Evolutionary conservation across 2,113 vertebrate genomes (phyloP).

Genomic region (Podarcis raffonei): DNA sequence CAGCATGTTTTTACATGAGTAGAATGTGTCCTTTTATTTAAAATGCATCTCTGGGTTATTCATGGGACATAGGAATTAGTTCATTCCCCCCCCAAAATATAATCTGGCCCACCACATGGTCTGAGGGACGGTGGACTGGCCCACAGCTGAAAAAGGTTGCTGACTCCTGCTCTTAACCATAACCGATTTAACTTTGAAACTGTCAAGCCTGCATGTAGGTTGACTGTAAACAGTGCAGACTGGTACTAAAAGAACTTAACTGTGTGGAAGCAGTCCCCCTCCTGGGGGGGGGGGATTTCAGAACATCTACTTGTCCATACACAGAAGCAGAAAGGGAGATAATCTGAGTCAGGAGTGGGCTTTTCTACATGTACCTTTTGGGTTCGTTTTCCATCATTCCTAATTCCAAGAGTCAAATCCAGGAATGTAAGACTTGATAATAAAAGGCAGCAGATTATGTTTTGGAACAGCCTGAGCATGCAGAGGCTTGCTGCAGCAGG

Average conservation of each 20-base stretch:
- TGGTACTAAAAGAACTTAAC: neutral
- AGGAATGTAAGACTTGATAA: slow-evolving; percentile 24
- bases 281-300: neutral
- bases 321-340: neutral
- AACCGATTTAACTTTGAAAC: neutral
- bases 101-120: too few relatives aligned
- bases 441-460: slow-evolving; percentile 30
- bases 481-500: slow-evolving; percentile 5
- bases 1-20: too few relatives aligned
- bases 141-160: too few relatives aligned
- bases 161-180: neutral
- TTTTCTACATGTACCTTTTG: neutral
- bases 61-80: too few relatives aligned
- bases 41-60: too few relatives aligned
- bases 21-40: too few relatives aligned
- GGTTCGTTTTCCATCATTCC: neutral
- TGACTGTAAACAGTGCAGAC: neutral
- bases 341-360: neutral
- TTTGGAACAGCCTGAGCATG: slow-evolving; percentile 20
- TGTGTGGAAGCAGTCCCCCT: neutral
- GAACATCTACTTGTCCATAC: neutral
- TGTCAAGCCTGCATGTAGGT: neutral
- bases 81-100: too few relatives aligned
- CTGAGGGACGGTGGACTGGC: too few relatives aligned
- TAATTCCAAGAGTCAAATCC: slow-evolving; percentile 12